A percentile compares a stretch with the other conserved stretches of the same genome.
These are phyloP conservation scores for Pseudorasbora parva DNA, from an alignment of 2,113 vertebrate species.

Conservation along the genomic window DNA sequence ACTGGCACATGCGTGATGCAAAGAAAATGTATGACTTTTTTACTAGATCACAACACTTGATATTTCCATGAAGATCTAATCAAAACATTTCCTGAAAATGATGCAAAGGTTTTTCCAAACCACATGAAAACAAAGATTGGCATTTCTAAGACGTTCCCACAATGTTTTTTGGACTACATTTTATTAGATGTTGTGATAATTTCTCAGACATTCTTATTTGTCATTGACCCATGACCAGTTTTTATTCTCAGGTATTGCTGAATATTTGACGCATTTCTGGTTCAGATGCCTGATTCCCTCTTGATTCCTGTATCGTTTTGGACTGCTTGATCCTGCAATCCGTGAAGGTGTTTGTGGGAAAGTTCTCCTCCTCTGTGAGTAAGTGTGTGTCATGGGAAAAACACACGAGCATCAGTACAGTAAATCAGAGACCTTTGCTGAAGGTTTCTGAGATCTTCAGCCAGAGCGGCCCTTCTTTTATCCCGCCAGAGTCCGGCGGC, in stretches of 20 bases:
- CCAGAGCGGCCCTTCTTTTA: conserved; percentile 5
- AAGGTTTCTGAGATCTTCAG: conserved; percentile 30
- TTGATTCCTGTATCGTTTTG: not conserved
- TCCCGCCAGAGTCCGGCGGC: not conserved
- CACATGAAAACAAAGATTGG: not conserved
- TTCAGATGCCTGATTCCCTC: not conserved
- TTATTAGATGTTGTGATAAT: not conserved
- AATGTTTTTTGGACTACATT: too few species aligned
- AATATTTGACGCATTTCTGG: not conserved
- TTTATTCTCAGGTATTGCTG: not conserved
- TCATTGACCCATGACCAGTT: not conserved
- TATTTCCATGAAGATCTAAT: not conserved
- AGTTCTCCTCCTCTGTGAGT: not conserved
- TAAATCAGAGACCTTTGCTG: conserved; percentile 43
- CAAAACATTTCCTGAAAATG: conserved; percentile 5
- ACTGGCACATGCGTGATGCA: not conserved
- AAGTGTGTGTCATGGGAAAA: conserved; percentile 35
- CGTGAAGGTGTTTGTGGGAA: conserved; percentile 34
- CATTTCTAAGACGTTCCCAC: too few species aligned
- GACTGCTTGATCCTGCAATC: not conserved
- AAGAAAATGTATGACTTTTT: not conserved
- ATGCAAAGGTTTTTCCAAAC: not conserved
- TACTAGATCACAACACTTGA: not conserved
- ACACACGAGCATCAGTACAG: not conserved
- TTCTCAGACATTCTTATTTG: not conserved